A percentile compares a stretch with the other conserved stretches of the same genome.
Evolutionary conservation across 2,888 invertebrate genomes (phyloP).

Genomic region (Acanthacorydalis orientalis): DNA sequence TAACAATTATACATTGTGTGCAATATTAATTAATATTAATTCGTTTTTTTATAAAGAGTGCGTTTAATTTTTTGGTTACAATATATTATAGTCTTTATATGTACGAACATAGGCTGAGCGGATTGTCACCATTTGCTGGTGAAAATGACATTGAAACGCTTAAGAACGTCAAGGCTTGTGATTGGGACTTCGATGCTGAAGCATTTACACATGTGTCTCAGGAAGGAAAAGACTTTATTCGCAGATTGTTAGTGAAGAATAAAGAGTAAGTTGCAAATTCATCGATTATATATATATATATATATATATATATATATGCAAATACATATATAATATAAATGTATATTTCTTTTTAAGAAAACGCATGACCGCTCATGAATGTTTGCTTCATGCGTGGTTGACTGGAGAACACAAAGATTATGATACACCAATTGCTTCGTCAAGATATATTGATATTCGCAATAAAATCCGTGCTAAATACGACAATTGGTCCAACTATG

Average conservation of each 20-base stretch:
- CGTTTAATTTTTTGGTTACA: neutral
- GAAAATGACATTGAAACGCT: constrained; percentile 96
- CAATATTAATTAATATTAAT: no score
- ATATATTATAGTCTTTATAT: constrained; percentile 7
- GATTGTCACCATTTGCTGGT: constrained; percentile 96
- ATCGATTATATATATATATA: neutral
- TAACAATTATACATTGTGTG: no score
- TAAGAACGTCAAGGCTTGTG: constrained; percentile 95
- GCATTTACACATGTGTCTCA: constrained; percentile 88
- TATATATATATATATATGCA: neutral
- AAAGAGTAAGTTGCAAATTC: constrained; percentile 57
- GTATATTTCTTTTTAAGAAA: constrained; percentile 38
- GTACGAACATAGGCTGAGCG: constrained; percentile 55
- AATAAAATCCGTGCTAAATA: constrained; percentile 75
- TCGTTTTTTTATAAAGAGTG: neutral
- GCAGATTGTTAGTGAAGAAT: constrained; percentile 74
- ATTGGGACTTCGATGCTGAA: constrained; percentile 98
- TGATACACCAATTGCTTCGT: constrained; percentile 64
- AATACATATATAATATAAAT: neutral
- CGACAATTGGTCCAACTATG: constrained; percentile 64
- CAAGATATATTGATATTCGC: constrained; percentile 72
- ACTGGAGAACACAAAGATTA: constrained; percentile 66
- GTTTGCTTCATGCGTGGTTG: constrained; percentile 88
- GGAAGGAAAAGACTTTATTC: constrained; percentile 96
- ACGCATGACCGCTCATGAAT: constrained; percentile 97